A percentile compares a stretch with the other conserved stretches of the same genome.
phyloP scores from a whole-genome alignment of 2,888 invertebrate genomes.

The Diachrysia chrysitis region DNA sequence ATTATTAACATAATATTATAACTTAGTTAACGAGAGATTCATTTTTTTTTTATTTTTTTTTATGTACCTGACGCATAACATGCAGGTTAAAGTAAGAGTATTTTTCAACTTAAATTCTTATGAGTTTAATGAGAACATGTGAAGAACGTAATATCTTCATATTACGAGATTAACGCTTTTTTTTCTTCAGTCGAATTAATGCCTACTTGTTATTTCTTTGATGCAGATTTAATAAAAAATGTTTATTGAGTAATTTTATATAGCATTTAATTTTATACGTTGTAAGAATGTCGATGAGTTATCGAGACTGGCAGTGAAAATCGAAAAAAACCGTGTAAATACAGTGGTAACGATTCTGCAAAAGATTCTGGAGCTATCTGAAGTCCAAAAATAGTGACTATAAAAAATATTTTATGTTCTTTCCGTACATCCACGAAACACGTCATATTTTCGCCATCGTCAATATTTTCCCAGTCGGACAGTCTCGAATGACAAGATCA shows the following conservation, averaged over 20 bases:
- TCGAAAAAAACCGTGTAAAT: slow-evolving; percentile 18
- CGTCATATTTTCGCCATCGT: slow-evolving; percentile 4
- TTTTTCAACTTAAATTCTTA: slow-evolving; percentile 15
- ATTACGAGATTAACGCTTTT: slow-evolving; percentile 21
- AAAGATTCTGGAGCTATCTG: neutral
- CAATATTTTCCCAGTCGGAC: neutral
- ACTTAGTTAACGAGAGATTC: neutral
- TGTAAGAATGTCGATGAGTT: neutral
- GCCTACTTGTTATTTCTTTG: neutral
- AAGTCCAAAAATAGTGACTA: neutral
- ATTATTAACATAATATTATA: slow-evolving; percentile 3
- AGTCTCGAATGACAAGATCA: neutral
- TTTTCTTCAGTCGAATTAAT: neutral
- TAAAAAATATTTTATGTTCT: neutral
- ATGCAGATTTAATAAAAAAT: neutral
- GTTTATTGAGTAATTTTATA: neutral
- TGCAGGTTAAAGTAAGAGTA: neutral
- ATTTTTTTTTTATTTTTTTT: neutral
- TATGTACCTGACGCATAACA: neutral
- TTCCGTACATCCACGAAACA: neutral
- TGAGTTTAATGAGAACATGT: slow-evolving; percentile 25
- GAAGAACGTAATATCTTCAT: slow-evolving; percentile 23
- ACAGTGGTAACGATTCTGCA: slow-evolving; percentile 9
- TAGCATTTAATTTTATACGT: neutral
- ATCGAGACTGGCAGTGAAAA: slow-evolving; percentile 9